phyloP scores from a whole-genome alignment of 1,140 invertebrate genomes.

The Zaprionus capensis region DNA sequence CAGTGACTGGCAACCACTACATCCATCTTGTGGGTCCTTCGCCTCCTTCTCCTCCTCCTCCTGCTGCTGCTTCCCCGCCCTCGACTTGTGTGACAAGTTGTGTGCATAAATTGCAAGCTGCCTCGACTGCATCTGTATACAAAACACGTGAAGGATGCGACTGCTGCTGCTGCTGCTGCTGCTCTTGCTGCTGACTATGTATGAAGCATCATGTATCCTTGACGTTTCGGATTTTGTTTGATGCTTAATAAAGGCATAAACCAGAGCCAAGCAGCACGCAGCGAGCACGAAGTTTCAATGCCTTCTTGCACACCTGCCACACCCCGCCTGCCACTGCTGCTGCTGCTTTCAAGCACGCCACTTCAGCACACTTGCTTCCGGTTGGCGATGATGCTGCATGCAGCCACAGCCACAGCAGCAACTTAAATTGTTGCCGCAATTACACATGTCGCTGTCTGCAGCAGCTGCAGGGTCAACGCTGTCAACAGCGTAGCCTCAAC shows the following conservation, averaged over 20 bases:
- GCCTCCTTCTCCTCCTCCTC: not conserved
- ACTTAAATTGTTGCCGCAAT: slow-evolving; percentile 79
- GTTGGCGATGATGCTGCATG: slow-evolving; percentile 69
- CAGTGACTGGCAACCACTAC: slow-evolving; percentile 42
- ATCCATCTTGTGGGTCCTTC: slow-evolving; percentile 23
- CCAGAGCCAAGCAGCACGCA: slow-evolving; percentile 33
- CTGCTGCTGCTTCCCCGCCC: not conserved
- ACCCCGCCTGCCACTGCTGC: not conserved
- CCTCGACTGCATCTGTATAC: slow-evolving; percentile 69
- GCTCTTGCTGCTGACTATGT: slow-evolving; percentile 61
- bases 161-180: slow-evolving; percentile 52
- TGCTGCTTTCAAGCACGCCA: slow-evolving; percentile 39
- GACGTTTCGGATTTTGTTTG: slow-evolving; percentile 80
- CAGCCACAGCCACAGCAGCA: slow-evolving; percentile 37
- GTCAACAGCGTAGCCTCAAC: slow-evolving; percentile 28
- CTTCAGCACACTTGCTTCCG: slow-evolving; percentile 68
- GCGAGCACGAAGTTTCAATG: slow-evolving; percentile 64
- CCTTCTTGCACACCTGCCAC: slow-evolving; percentile 13
- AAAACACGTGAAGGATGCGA: slow-evolving; percentile 78
- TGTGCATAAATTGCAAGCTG: slow-evolving; percentile 80
- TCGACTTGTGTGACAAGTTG: slow-evolving; percentile 70
- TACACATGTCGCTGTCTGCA: slow-evolving; percentile 72
- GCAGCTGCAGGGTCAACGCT: slow-evolving; percentile 80
- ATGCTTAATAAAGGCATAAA: slow-evolving; percentile 80
- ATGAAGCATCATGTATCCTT: slow-evolving; percentile 67